Percentiles rank a stretch among this genome's conserved stretches.
Conservation (phyloP, 2,113 vertebrate species). For the Gavia stellata region DNA sequence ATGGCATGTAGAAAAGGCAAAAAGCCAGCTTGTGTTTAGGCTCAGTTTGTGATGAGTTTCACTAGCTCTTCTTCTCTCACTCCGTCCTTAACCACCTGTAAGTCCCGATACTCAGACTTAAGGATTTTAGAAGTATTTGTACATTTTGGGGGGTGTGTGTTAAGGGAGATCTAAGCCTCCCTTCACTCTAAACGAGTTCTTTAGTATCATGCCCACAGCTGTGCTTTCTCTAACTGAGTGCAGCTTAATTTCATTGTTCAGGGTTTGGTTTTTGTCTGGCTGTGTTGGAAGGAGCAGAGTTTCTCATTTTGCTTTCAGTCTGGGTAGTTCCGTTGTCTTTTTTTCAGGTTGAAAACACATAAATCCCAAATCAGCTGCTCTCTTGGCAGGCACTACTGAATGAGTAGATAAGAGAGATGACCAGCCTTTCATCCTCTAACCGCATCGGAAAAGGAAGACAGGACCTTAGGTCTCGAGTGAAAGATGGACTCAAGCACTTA, state of each 20-base stretch:
- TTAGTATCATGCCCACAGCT: neutral
- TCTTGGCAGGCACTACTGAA: neutral
- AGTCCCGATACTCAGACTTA: neutral
- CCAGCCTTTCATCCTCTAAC: neutral
- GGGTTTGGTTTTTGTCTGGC: neutral
- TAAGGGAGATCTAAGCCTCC: neutral
- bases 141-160: rapidly evolving
- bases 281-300: neutral
- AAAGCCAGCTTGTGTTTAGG: neutral
- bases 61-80: neutral
- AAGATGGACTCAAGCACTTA: neutral
- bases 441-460: neutral
- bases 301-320: neutral
- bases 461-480: neutral
- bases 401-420: neutral
- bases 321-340: neutral
- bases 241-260: neutral
- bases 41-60: neutral
- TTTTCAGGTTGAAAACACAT: neutral
- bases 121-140: neutral
- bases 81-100: neutral
- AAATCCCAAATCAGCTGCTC: neutral
- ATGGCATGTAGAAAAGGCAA: neutral
- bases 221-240: neutral
- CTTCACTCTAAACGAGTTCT: neutral